These are phyloP conservation scores for Engraulis encrasicolus DNA, from an alignment of 2,113 vertebrate genomes.

Conservation along the genomic window DNA sequence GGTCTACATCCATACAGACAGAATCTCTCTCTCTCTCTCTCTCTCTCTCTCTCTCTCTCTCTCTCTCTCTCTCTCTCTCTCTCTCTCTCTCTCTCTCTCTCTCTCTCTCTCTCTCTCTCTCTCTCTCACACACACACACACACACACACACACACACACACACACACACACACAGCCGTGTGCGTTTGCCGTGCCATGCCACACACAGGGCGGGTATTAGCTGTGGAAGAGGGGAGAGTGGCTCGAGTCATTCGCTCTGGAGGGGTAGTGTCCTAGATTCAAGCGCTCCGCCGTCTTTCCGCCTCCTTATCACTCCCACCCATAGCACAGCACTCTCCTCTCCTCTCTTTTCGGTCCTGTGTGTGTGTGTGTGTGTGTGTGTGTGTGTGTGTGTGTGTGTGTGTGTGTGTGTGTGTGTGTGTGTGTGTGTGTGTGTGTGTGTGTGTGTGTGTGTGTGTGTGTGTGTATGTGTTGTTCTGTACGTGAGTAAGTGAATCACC, in stretches of 20 bases:
- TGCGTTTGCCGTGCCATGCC: too few species aligned
- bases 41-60: too few species aligned
- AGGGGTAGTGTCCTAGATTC: conserved; percentile 43
- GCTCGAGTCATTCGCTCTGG: conserved; percentile 19
- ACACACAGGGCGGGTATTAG: not conserved
- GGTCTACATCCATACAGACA: too few species aligned
- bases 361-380: not conserved
- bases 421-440: not conserved
- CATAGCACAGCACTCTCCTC: not conserved
- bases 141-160: not conserved
- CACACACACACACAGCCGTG: not conserved
- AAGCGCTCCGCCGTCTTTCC: not conserved
- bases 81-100: too few species aligned
- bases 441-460: not conserved
- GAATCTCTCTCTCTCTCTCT: too few species aligned
- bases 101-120: too few species aligned
- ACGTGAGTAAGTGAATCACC: not conserved
- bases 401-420: conserved; percentile 6
- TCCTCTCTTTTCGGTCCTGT: not conserved
- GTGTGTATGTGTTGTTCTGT: not conserved
- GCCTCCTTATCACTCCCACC: not conserved
- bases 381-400: conserved; percentile 4
- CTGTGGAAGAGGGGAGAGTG: not conserved
- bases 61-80: too few species aligned
- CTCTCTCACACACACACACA: conserved; percentile 3